Percentiles rank a stretch among this genome's conserved stretches.
These are phyloP conservation scores for Zhuqinia jingwanae DNA, from an alignment of 2,888 invertebrate genomes.

Conservation along the genomic window DNA sequence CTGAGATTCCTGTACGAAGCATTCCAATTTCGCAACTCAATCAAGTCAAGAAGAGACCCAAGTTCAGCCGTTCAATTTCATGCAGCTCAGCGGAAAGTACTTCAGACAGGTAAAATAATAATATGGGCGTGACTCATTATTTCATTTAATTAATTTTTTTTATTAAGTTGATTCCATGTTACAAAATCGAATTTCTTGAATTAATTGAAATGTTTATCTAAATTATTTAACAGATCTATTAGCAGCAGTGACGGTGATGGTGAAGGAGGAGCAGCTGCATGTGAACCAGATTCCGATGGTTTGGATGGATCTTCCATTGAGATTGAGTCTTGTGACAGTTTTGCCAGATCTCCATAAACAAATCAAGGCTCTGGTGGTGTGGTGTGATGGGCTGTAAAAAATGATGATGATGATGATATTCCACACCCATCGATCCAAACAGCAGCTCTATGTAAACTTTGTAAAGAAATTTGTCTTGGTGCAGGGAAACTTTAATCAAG, in stretches of 20 bases:
- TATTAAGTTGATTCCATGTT: too few relatives aligned
- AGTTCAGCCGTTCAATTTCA: constrained; percentile 63
- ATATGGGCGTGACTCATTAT: too few relatives aligned
- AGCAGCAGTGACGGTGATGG: constrained; percentile 57
- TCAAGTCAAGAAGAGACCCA: constrained; percentile 57
- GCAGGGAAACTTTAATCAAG: too few relatives aligned
- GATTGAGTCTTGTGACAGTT: constrained; percentile 64
- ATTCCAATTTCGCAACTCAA: constrained; percentile 66
- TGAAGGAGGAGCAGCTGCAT: constrained; percentile 47
- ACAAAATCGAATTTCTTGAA: neutral
- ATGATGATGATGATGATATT: too few relatives aligned
- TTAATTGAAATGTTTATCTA: constrained; percentile 21
- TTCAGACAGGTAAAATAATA: constrained; percentile 54
- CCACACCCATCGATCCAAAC: too few relatives aligned
- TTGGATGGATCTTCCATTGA: constrained; percentile 50
- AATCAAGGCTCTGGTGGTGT: neutral
- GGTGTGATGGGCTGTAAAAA: too few relatives aligned
- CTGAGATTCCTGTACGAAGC: constrained; percentile 70
- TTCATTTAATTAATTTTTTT: too few relatives aligned
- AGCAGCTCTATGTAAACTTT: too few relatives aligned
- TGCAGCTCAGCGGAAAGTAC: constrained; percentile 54
- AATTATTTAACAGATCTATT: constrained; percentile 44
- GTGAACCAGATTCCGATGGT: constrained; percentile 60
- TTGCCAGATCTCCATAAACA: constrained; percentile 49
- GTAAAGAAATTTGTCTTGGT: too few relatives aligned